Base-by-base conservation (phyloP, 2,797 vertebrate genomes). In the Babyrousa celebensis region DNA sequence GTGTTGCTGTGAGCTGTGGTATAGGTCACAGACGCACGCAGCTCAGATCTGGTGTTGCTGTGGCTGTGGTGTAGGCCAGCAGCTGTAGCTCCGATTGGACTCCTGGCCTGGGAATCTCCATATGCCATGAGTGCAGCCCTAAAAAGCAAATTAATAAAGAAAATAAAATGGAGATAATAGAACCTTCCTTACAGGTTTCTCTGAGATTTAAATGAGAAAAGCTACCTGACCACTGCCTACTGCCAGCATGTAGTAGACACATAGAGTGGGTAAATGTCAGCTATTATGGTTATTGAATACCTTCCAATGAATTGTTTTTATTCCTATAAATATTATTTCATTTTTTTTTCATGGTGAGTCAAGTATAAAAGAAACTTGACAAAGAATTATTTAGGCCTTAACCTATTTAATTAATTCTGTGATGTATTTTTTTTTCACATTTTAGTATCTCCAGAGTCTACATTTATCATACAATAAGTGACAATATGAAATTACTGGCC, bases 271-370 rank as follows among this genome's bases (percentile, higher is more conserved):
- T 71, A 74, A 72, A 94, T 77, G 21, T 40, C 40, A 12, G 54
- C 48, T 67, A 0, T 48, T 58, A 6, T 17, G 20, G 29, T 71
- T 89, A 36, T 48, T 94, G 68, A 21, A 43, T 58, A 23, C 58
- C 58, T 77, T 80, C 20, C 63, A 85, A 1, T 32, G 62, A 72
- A 40, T 74, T 79, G 21, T 79, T 95, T 95, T 86, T 74, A 72
- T 80, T 91, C 14, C 18, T 86, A 2, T 52, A n/a, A 36, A 8
- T 87, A 68, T 92, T 91, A 60, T 92, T 89, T 75, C 52, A 89
- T 84, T 72, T 18, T 86, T 93, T 65, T 89, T 84, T 97, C 15
- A 89, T 48, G 36, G 25, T 91, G 58, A 91, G 16, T 83, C 72
- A 75, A 78, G 21, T 18, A 58, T 27, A 62, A 77, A 17, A 94